A percentile compares a stretch with the other conserved stretches of the same genome.
Evolutionary conservation across 1,140 invertebrate species (phyloP).

Genomic region (Chionoecetes opilio): DNA sequence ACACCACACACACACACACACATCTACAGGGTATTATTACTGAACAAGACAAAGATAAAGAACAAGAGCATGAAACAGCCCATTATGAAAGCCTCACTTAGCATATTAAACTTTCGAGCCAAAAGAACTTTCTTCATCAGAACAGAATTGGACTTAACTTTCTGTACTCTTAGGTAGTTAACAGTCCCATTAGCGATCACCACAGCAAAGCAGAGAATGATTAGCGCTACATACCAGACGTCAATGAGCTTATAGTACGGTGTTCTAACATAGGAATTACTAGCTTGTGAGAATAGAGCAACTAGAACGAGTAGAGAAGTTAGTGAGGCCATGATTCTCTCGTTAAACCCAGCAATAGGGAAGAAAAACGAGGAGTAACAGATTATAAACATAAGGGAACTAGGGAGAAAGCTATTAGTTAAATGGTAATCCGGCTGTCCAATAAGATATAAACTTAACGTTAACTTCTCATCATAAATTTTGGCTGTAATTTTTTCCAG

Average conservation of each 20-base stretch:
- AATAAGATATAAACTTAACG: neutral
- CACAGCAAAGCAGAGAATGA: neutral
- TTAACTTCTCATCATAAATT: neutral
- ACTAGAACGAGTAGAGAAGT: conserved; percentile 17
- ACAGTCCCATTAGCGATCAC: conserved; percentile 19
- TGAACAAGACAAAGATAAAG: too few relatives aligned
- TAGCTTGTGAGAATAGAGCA: conserved; percentile 32
- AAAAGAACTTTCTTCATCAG: neutral
- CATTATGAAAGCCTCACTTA: too few relatives aligned
- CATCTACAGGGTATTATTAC: too few relatives aligned
- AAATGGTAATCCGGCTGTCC: conserved; percentile 39
- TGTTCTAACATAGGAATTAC: conserved; percentile 35
- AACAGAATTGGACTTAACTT: neutral
- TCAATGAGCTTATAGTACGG: conserved; percentile 44
- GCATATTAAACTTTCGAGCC: neutral
- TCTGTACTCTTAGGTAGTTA: neutral
- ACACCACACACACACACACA: too few relatives aligned
- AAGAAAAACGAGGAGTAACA: conserved; percentile 51
- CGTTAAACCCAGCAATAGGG: conserved; percentile 27
- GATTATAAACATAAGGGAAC: conserved; percentile 42
- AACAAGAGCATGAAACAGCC: too few relatives aligned
- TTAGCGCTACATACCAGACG: conserved; percentile 34
- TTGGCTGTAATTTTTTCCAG: conserved; percentile 4
- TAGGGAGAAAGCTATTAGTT: conserved; percentile 14
- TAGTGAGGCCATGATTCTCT: conserved; percentile 39